These are phyloP conservation scores for Catocala fraxini DNA, from an alignment of 2,888 invertebrate genomes.

Conservation along the genomic window DNA sequence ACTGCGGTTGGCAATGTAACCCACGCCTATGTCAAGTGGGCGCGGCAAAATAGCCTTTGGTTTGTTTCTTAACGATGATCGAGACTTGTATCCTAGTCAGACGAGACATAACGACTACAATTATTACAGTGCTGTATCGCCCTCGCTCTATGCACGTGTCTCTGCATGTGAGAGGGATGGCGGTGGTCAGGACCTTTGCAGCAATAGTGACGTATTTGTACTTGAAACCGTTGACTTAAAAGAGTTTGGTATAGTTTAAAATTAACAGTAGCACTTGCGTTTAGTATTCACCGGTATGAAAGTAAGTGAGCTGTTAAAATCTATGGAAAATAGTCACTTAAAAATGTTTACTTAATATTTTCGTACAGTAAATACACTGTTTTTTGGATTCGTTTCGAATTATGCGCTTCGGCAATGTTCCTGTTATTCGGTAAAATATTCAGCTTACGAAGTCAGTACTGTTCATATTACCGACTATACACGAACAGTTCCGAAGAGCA, in stretches of 20 bases:
- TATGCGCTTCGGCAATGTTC: neutral
- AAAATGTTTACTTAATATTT: constrained; percentile 7
- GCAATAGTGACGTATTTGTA: neutral
- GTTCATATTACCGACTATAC: too few species aligned
- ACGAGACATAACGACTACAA: constrained; percentile 9
- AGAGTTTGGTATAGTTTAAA: constrained; percentile 18
- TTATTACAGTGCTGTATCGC: neutral
- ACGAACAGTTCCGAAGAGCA: too few species aligned
- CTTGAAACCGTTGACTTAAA: constrained; percentile 8
- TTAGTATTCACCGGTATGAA: constrained; percentile 19
- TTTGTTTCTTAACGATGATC: neutral
- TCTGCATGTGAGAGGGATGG: neutral
- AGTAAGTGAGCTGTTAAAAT: constrained; percentile 26
- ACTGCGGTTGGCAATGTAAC: neutral
- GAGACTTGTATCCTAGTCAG: constrained; percentile 25
- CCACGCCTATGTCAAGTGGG: too few species aligned
- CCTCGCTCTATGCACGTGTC: neutral
- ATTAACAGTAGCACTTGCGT: constrained; percentile 13
- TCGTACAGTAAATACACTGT: neutral
- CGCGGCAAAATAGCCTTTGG: too few species aligned
- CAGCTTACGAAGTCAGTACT: too few species aligned
- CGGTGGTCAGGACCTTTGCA: too few species aligned
- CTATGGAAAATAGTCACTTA: constrained; percentile 20
- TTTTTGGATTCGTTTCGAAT: neutral
- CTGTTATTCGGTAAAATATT: neutral